These are phyloP conservation scores for Chironomus tepperi DNA, from an alignment of 1,140 invertebrate species.

Conservation along the genomic window DNA sequence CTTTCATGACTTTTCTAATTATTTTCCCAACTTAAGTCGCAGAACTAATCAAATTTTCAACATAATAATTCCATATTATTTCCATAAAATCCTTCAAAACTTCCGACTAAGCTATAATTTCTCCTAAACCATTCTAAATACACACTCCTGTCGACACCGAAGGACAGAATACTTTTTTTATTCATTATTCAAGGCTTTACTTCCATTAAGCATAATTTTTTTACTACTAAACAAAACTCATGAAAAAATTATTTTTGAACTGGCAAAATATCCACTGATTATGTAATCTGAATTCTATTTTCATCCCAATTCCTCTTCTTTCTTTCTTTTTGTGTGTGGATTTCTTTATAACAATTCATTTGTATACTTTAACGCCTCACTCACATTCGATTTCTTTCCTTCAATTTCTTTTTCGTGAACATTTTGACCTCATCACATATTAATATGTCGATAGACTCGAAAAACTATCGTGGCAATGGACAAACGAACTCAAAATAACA, in stretches of 20 bases:
- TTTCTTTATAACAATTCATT: not conserved
- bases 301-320: not conserved
- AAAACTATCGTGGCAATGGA: no score
- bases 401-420: not conserved
- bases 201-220: no score
- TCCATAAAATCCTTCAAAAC: no score
- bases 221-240: no score
- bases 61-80: no score
- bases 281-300: not conserved
- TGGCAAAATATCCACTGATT: not conserved
- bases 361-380: not conserved
- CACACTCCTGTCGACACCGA: not conserved
- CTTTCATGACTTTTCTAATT: no score
- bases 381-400: not conserved
- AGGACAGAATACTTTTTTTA: not conserved
- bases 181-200: not conserved
- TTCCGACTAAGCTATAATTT: no score
- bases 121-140: no score
- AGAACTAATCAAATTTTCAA: no score
- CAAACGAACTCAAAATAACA: not conserved
- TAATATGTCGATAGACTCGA: not conserved
- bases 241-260: not conserved
- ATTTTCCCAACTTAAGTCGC: no score
- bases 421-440: constrained; percentile 1
- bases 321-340: not conserved